Base-by-base conservation (phyloP, 2,113 vertebrate species). In the Channa argus region DNA sequence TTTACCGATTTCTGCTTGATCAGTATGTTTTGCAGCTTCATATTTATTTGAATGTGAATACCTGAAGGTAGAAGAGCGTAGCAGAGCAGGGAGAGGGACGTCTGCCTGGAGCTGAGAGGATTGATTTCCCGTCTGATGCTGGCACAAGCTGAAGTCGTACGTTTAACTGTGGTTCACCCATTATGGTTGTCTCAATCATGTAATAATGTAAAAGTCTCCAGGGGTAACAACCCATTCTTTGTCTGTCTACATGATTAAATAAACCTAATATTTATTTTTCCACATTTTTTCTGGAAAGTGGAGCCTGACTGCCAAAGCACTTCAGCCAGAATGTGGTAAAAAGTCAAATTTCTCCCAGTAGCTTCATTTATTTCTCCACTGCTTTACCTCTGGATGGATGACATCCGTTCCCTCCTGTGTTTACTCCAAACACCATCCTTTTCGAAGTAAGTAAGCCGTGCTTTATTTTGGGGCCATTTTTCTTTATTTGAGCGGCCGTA, bases 141-240 rank as follows among this genome's bases (percentile, higher is more conserved):
- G 24, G 24, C 24, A 24, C 24, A 24, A 24, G 24, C 24, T 24
- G 24, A 24, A 24, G 24, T 24, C 24, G 24, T 24, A 24, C 24
- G 24, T 24, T 0, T 53, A n/a, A 77, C 12, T 61, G 59, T 15
- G 59, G 52, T 67, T 62, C 12, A 9, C 54, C 9, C 63, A 54
- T 66, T 51, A 33, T 12, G 6, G 61, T 62, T 47, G 15, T 60
- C 24, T 6, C 51, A 70, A 70, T 62, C 10, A 58, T 5, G 47
- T 47, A 73, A 47, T 5, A 69, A 39, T 36, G 66, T 47, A 55
- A 62, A 66, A 14, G 8, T 39, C 36, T 52, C 46, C 34, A 3
- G 13, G 7, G 13, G 14, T 46, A 61, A 70, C 60, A 67, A 55
- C 5, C 11, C 62, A 54, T 41, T 60, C 62, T 71, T 75, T 63